phyloP scores from a whole-genome alignment of 2,113 vertebrate species.

The Petroica traversi region DNA sequence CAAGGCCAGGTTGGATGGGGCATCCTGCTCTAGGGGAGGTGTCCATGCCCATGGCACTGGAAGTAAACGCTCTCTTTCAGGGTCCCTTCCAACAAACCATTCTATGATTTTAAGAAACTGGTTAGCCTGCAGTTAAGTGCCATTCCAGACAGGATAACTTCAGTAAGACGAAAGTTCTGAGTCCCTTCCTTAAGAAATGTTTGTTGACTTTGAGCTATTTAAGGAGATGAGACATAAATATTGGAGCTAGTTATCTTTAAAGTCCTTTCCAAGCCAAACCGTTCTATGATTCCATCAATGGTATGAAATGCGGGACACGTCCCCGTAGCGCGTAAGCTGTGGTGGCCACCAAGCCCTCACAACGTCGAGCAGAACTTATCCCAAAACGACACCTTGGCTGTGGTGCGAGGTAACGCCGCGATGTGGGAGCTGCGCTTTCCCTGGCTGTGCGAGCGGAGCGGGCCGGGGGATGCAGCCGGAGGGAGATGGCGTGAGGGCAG shows the following conservation, averaged over 20 bases:
- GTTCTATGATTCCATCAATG: not conserved
- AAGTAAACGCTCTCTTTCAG: no score
- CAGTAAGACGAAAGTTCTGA: not conserved
- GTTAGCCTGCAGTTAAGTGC: not conserved
- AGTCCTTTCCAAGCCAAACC: not conserved
- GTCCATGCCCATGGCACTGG: not conserved
- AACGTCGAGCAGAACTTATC: accelerated
- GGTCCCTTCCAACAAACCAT: not conserved
- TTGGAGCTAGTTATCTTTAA: not conserved
- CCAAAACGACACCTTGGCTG: accelerated
- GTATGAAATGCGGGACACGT: accelerated
- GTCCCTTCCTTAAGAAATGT: not conserved
- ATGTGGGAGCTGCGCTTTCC: not conserved
- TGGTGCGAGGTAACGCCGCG: accelerated
- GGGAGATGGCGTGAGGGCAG: accelerated
- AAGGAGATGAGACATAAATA: not conserved
- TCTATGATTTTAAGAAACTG: not conserved
- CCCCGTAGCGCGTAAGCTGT: accelerated
- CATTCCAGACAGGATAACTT: not conserved
- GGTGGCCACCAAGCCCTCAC: no score
- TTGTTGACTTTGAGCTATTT: not conserved
- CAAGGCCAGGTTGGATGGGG: not conserved
- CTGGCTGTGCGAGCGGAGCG: accelerated
- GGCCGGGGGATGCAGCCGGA: accelerated
- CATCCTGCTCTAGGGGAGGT: not conserved